Conservation (phyloP, 2,113 vertebrate species). For the Cathartes aura region DNA sequence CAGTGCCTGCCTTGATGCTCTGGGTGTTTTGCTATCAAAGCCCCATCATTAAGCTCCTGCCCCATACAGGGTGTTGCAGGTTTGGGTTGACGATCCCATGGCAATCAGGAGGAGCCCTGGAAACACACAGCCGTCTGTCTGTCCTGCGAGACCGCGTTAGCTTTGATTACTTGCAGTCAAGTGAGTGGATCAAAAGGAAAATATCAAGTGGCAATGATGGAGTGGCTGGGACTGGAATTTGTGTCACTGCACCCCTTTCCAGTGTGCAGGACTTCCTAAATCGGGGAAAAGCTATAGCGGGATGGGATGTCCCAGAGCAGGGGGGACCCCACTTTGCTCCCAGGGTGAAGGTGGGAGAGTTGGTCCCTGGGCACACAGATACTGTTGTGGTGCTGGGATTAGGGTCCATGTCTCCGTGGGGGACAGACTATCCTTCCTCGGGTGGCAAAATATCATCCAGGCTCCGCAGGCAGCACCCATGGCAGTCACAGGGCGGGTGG, state of each 20-base stretch:
- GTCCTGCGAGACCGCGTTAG: not conserved
- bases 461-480: not conserved
- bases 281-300: not conserved
- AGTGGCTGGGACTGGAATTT: not conserved
- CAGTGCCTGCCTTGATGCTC: not conserved
- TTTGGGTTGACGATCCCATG: not conserved
- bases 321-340: not conserved
- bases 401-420: fast-evolving
- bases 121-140: not conserved
- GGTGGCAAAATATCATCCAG: not conserved
- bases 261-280: not conserved
- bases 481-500: fast-evolving
- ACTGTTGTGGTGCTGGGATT: not conserved
- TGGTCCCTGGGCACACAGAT: not conserved
- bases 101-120: not conserved
- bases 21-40: not conserved
- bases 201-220: not conserved
- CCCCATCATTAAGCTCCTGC: not conserved
- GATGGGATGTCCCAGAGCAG: not conserved
- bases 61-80: not conserved
- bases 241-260: not conserved
- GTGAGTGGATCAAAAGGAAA: not conserved
- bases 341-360: not conserved
- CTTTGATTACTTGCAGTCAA: not conserved
- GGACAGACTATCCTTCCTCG: not conserved